Evolutionary conservation across 2,888 invertebrate genomes (phyloP), one percentile per base, ranked within the genome.

Genomic region (Ophion ellenae): DNA sequence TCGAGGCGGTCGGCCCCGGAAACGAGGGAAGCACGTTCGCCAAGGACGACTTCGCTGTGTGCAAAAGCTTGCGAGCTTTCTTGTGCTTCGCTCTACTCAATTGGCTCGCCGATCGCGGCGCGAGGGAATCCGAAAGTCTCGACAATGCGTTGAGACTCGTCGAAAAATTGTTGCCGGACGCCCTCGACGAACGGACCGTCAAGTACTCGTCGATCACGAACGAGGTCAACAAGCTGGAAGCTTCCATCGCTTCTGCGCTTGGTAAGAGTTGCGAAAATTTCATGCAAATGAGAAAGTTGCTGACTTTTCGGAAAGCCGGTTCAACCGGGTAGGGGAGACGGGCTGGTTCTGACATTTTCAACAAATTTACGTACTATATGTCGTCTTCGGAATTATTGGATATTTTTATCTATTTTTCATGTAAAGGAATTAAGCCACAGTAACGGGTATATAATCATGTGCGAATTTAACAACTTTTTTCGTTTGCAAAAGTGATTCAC

Each of bases 1-100:
- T 94, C 40, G 92, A 92, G 11, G 66, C 74, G 1, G 90, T 86
- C 53, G 88, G 86, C 77, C 88, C 91, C 20, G 67, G 24, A 1
- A 70, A 90, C 53, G 78, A 86, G 28, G 79, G 81, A 1, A 91
- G 91, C 80, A 85, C 92, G 53, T 93, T 91, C 77, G 87, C 86
- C 3, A 87, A 82, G 20, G 76, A 84, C 9, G 82, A 90, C 63
- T 76, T 81, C 57, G 82, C 87, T 17, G 81, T 89, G 11, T 87
- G 88, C 2, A 89, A 89, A 59, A 93, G 93, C 81, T 87, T 93
- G 67, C 90, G 92, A 32, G 92, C 92, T 76, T 93, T 91, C 78
- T 88, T 93, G 73, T 93, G 93, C 64, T 63, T 91, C 14, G 92
- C 90, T 20, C 64, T 93, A 6, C 75, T 93, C 17, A 87, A 89